phyloP scores from a whole-genome alignment of 2,888 invertebrate species.

The Cantharis rufa region DNA sequence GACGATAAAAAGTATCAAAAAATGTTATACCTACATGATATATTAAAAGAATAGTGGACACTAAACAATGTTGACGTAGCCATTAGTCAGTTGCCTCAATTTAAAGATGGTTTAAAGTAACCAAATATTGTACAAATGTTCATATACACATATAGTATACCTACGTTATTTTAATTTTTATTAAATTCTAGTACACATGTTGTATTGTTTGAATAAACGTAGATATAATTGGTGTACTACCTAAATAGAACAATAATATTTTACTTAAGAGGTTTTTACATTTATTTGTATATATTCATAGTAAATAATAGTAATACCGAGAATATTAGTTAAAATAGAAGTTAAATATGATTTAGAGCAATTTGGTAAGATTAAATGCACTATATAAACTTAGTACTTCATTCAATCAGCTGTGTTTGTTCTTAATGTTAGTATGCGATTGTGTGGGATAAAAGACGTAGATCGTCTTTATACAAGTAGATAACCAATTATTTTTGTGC shows the following conservation, averaged over 20 bases:
- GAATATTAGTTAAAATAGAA: not conserved
- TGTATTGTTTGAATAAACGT: constrained; percentile 23
- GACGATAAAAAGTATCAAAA: constrained; percentile 19
- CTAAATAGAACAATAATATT: not conserved
- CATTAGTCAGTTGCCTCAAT: constrained; percentile 41
- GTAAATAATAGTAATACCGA: not conserved
- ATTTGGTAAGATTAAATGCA: constrained; percentile 6
- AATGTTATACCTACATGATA: constrained; percentile 8
- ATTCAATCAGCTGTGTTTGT: constrained; percentile 12
- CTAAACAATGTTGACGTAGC: constrained; percentile 32
- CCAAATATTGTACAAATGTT: constrained; percentile 43
- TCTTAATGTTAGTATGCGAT: constrained; percentile 25
- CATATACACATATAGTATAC: constrained; percentile 7
- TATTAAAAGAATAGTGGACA: constrained; percentile 12
- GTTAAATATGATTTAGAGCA: not conserved
- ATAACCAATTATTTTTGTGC: constrained; percentile 45
- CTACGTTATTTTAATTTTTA: constrained; percentile 38
- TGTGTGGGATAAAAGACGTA: constrained; percentile 26
- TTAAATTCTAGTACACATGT: constrained; percentile 32
- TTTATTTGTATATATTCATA: not conserved
- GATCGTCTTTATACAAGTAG: constrained; percentile 36
- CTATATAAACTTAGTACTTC: constrained; percentile 5
- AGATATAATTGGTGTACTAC: not conserved
- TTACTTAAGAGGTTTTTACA: not conserved
- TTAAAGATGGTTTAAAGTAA: constrained; percentile 36